phyloP scores from a whole-genome alignment of 2,113 vertebrate genomes.

The Nerophis ophidion region DNA sequence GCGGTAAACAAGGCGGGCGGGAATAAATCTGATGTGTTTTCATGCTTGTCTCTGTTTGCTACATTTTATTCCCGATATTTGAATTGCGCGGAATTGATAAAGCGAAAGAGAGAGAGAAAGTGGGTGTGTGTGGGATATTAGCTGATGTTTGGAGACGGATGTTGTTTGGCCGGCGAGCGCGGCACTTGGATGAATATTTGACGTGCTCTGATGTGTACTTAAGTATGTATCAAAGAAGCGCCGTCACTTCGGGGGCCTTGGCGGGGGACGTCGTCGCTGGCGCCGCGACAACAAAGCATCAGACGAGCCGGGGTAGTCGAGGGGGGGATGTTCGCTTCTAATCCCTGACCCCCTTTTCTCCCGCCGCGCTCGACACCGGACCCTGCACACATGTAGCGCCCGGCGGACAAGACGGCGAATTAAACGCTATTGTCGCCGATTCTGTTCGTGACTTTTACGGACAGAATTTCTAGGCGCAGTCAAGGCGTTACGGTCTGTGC shows the following conservation, averaged over 20 bases:
- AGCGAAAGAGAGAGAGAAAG: constrained; percentile 41
- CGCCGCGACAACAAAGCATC: constrained; percentile 41
- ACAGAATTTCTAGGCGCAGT: too few species aligned
- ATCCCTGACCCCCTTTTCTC: constrained; percentile 54
- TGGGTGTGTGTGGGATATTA: constrained; percentile 41
- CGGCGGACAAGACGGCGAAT: too few species aligned
- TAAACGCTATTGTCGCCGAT: too few species aligned
- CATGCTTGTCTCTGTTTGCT: constrained; percentile 71
- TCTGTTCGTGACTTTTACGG: too few species aligned
- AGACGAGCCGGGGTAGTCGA: constrained; percentile 44
- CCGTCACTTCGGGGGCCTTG: constrained; percentile 45
- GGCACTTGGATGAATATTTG: constrained; percentile 60
- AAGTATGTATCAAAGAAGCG: constrained; percentile 67
- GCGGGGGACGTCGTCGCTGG: constrained; percentile 51
- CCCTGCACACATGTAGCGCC: not conserved
- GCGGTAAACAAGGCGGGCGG: constrained; percentile 77
- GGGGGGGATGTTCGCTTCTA: constrained; percentile 44
- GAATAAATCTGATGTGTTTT: constrained; percentile 81
- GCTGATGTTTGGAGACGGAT: constrained; percentile 60
- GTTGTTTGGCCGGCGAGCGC: constrained; percentile 56
- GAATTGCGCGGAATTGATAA: constrained; percentile 76
- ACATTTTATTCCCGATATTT: constrained; percentile 76
- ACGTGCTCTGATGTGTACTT: constrained; percentile 67
- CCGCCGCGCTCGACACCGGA: constrained; percentile 22
- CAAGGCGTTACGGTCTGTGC: too few species aligned